Base-by-base conservation (phyloP, 2,113 vertebrate genomes). In the Festucalex cinctus region DNA sequence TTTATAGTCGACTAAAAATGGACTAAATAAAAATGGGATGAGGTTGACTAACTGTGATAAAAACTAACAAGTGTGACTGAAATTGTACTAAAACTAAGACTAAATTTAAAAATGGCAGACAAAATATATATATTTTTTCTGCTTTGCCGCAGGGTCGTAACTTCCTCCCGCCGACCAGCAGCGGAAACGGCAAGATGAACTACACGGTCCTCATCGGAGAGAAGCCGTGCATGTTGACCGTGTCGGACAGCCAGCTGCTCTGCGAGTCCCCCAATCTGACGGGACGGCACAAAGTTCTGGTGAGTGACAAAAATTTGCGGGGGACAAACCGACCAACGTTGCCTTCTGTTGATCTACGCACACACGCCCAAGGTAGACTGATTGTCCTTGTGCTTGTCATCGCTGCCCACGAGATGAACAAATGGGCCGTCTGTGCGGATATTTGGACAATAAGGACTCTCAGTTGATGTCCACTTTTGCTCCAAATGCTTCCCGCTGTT, bases 211-310 rank as follows among this genome's bases (percentile, higher is more conserved):
- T 98, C 81, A 93, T 99, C 5, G 96, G 97, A 3, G 96, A 98
- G 84, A 97, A 96, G 76, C 94, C 95, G 0, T 99, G 97, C 44
- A 80, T 88, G 0, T 90, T 98, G 77, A 99, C 97, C 0, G 97
- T 99, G 78, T 99, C 97, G 0, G 97, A 99, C 0, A 95, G 92
- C n/a, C 97, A 99, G 87, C 92, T 99, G 65, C 92, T 99, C 48
- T 99, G 97, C 0, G 97, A 99, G 77, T 96, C 95, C 3, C 96
- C 97, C 60, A 98, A 96, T 80, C 93, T 99, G 85, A 98, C 90
- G 0, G 97, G 97, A 41, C 91, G 95, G 63, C 95, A 99, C 88
- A 98, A 96, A 85, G 95, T 99, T 76, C 93, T 96, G 95, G 97
- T 97, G 88, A 95, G 95, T 79, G 70, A 48, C 63, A 59, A 8